Conservation (phyloP, 23 tunicate genomes). For the Halocynthia roretzi region DNA sequence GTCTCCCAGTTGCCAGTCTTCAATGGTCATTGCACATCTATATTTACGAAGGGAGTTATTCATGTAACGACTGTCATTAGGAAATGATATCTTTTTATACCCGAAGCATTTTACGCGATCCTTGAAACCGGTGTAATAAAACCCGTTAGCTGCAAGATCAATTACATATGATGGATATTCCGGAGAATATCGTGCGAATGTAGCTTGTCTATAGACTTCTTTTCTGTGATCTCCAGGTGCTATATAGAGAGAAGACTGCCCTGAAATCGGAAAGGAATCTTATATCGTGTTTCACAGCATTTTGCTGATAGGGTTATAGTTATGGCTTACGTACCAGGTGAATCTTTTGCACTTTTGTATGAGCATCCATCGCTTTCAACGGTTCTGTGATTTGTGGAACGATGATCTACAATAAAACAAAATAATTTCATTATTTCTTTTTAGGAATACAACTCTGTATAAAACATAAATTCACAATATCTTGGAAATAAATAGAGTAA, state of each 20-base stretch:
- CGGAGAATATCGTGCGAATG: constrained; percentile 1
- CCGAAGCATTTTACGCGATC: constrained; percentile 18
- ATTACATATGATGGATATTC: background rate
- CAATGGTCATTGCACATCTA: constrained; percentile 16
- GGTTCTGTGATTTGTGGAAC: too few relatives aligned
- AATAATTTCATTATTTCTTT: too few relatives aligned
- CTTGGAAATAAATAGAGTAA: too few relatives aligned
- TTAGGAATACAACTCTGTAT: too few relatives aligned
- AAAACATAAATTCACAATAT: too few relatives aligned
- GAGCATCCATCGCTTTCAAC: too few relatives aligned
- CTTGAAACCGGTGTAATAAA: constrained; percentile 17
- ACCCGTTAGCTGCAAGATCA: constrained; percentile 13
- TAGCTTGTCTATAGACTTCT: constrained; percentile 10
- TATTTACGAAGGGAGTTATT: background rate
- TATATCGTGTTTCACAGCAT: too few relatives aligned
- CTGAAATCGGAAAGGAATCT: background rate
- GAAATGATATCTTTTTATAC: background rate
- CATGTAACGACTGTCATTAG: background rate
- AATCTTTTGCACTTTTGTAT: too few relatives aligned
- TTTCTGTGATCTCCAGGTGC: constrained; percentile 13
- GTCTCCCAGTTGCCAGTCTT: constrained; percentile 18
- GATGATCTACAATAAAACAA: too few relatives aligned
- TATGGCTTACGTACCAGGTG: too few relatives aligned
- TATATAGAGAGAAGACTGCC: constrained; percentile 8
- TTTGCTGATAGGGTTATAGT: too few relatives aligned